Conservation (phyloP, 2,888 invertebrate genomes). For the Pycnomerus fuliginosus region DNA sequence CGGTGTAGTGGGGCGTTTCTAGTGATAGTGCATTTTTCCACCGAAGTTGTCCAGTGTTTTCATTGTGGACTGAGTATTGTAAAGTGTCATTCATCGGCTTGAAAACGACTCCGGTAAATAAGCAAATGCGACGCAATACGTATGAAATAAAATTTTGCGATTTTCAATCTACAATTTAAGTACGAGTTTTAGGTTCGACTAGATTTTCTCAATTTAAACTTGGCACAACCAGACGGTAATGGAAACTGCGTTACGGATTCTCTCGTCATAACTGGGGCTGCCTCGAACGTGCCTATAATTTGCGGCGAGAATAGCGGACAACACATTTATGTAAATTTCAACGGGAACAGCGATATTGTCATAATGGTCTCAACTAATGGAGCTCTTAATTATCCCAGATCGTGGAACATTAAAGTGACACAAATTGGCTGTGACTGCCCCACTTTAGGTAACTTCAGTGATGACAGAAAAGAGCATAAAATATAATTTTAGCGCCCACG, state of each 20-base stretch:
- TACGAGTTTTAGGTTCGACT: slow-evolving; percentile 65
- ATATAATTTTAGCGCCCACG: slow-evolving; percentile 62
- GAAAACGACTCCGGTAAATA: too few species aligned
- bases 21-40: too few species aligned
- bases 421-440: slow-evolving; percentile 74
- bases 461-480: neutral
- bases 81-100: too few species aligned
- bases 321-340: slow-evolving; percentile 75
- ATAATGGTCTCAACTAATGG: slow-evolving; percentile 66
- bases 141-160: too few species aligned
- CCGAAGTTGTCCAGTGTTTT: too few species aligned
- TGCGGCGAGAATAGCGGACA: slow-evolving; percentile 83
- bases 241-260: slow-evolving; percentile 72
- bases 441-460: slow-evolving; percentile 58
- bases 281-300: slow-evolving; percentile 69
- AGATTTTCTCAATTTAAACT: slow-evolving; percentile 71
- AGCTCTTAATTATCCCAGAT: slow-evolving; percentile 61
- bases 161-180: neutral
- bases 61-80: too few species aligned
- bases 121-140: too few species aligned
- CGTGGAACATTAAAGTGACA: slow-evolving; percentile 73
- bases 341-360: slow-evolving; percentile 65
- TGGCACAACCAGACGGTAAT: slow-evolving; percentile 72
- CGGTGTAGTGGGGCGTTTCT: too few species aligned
- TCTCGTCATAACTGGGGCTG: slow-evolving; percentile 68